phyloP scores from a whole-genome alignment of 2,113 vertebrate genomes.

The Dipodomys stephensi region DNA sequence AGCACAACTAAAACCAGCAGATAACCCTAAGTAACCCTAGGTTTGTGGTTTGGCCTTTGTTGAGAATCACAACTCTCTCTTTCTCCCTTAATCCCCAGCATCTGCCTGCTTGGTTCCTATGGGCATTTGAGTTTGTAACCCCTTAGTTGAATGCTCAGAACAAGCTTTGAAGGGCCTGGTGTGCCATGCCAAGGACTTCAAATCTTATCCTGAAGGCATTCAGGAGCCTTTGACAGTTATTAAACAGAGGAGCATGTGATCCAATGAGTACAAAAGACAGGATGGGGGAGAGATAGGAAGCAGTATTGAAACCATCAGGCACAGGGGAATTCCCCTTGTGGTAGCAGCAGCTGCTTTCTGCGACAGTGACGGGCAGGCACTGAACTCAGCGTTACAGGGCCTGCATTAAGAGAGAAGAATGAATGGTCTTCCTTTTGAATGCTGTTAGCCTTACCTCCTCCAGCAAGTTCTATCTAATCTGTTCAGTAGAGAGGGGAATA shows the following conservation, averaged over 20 bases:
- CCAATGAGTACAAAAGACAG: neutral
- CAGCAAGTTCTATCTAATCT: neutral
- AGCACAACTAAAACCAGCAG: neutral
- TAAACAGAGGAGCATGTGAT: neutral
- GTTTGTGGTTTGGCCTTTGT: neutral
- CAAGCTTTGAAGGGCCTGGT: neutral
- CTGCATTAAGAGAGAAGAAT: constrained; percentile 11
- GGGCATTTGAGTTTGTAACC: neutral
- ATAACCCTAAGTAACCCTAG: neutral
- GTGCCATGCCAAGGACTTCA: neutral
- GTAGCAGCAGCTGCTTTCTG: neutral
- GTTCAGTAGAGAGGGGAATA: constrained; percentile 22
- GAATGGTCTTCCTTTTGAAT: neutral
- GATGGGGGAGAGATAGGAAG: neutral
- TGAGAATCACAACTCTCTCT: neutral
- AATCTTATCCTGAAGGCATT: constrained; percentile 41
- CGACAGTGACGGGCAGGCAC: neutral
- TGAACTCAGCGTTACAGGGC: neutral
- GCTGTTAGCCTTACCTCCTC: neutral
- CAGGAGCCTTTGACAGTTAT: neutral
- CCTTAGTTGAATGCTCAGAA: neutral
- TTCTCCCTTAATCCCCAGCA: neutral
- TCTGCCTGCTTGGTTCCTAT: neutral
- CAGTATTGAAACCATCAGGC: neutral
- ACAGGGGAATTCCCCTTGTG: neutral